These are phyloP conservation scores for Suncus etruscus DNA, from an alignment of 2,113 vertebrate species.

Conservation along the genomic window DNA sequence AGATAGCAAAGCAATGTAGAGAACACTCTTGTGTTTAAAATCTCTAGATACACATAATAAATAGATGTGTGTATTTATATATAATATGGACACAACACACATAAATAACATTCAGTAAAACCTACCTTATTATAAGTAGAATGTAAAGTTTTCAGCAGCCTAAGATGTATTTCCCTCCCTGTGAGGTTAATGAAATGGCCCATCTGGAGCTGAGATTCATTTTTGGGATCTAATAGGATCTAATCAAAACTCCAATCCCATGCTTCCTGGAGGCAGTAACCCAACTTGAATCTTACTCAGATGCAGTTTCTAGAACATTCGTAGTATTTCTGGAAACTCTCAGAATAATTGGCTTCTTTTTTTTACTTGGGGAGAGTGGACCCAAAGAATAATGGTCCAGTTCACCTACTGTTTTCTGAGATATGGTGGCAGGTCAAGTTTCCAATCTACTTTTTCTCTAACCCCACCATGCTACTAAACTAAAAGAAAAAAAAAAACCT, in stretches of 20 bases:
- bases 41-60: too few relatives aligned
- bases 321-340: background rate
- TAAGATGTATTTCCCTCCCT: background rate
- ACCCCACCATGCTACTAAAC: too few relatives aligned
- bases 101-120: slow-evolving; percentile 27
- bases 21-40: background rate
- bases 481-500: too few relatives aligned
- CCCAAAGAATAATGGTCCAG: background rate
- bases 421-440: background rate
- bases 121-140: background rate
- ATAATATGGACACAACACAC: too few relatives aligned
- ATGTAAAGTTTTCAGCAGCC: background rate
- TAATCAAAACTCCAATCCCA: background rate
- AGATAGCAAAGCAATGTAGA: background rate
- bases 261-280: background rate
- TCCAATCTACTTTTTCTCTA: too few relatives aligned
- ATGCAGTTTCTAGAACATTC: background rate
- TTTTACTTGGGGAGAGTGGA: background rate
- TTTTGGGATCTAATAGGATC: background rate
- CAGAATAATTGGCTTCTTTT: background rate
- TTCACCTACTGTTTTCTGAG: background rate
- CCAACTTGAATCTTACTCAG: background rate
- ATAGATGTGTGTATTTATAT: too few relatives aligned
- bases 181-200: background rate
- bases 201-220: background rate